These are phyloP conservation scores for Philantomba maxwellii DNA, from an alignment of 2,113 vertebrate species.

Conservation along the genomic window DNA sequence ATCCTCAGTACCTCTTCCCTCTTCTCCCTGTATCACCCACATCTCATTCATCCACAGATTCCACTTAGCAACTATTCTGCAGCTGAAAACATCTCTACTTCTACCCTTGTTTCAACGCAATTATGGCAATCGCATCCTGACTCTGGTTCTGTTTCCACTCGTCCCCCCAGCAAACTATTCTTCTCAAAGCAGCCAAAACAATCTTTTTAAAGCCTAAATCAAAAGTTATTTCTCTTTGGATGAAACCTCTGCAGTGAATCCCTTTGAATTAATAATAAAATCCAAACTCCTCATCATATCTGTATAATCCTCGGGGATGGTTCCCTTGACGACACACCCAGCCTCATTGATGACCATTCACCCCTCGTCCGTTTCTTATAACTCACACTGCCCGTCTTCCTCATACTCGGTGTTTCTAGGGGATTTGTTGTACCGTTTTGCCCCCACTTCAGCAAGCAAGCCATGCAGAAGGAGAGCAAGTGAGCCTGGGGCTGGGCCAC, in stretches of 20 bases:
- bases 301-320: fast-evolving
- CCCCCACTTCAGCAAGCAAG: conserved; percentile 74
- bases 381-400: background rate
- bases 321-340: background rate
- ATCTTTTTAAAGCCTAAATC: background rate
- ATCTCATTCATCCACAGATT: background rate
- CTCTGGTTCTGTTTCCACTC: background rate
- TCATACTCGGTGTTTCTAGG: background rate
- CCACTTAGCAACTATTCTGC: background rate
- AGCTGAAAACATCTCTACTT: background rate
- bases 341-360: background rate
- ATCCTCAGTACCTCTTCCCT: background rate
- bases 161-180: background rate
- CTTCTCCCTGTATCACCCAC: background rate
- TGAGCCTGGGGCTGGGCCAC: conserved; percentile 67
- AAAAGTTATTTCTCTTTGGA: background rate
- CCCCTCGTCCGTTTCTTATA: fast-evolving
- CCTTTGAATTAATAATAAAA: background rate
- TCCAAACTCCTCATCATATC: background rate
- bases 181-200: background rate
- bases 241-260: background rate
- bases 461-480: conserved; percentile 59
- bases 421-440: conserved; percentile 22
- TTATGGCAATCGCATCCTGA: background rate
- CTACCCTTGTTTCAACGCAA: background rate